Conservation (phyloP, 2,888 invertebrate genomes). For the Candidula unifasciata region DNA sequence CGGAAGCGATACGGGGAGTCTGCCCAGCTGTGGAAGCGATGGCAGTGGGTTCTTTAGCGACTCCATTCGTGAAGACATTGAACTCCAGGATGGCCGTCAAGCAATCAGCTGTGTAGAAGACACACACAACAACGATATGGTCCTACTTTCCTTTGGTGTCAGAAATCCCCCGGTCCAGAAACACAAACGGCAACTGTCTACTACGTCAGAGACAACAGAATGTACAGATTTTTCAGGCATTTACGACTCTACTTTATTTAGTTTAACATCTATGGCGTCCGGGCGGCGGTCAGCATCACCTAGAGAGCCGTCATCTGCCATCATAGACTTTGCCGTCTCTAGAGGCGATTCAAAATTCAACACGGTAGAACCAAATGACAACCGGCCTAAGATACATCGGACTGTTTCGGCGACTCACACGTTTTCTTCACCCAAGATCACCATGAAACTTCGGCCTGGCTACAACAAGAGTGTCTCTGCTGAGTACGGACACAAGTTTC, state of each 20-base stretch:
- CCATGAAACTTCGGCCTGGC: constrained; percentile 4
- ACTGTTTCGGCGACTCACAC: not conserved
- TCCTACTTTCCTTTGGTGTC: not conserved
- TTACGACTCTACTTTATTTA: constrained; percentile 32
- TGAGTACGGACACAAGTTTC: not conserved
- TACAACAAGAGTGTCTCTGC: constrained; percentile 35
- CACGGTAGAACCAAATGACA: not conserved
- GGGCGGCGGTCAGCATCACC: not conserved
- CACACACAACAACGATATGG: not conserved
- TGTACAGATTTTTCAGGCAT: constrained; percentile 31
- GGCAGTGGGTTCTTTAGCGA: constrained; percentile 5
- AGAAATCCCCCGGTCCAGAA: not conserved
- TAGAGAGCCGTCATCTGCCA: not conserved
- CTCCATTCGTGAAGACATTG: not conserved
- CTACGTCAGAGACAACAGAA: not conserved
- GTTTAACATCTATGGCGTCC: constrained; percentile 18
- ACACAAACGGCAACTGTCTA: not conserved
- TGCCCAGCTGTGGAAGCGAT: constrained; percentile 26
- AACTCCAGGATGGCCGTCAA: not conserved
- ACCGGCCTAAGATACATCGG: not conserved
- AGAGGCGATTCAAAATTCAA: not conserved
- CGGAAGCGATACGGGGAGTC: constrained; percentile 14
- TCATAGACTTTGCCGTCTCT: not conserved
- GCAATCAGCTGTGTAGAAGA: not conserved
- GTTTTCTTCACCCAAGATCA: not conserved